Percentiles rank a stretch among this genome's conserved stretches.
These are phyloP conservation scores for zebrafish (Danio rerio) DNA, from an alignment of 2,113 vertebrate species.

Conservation along the genomic window GRCz12tu NC_133182.1:72923501-72924000, in stretches of 20 bases:
- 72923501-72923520: slow-evolving; percentile 4
- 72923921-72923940: slow-evolving; percentile 23
- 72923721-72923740: not conserved
- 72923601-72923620: not conserved
- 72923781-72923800: not conserved
- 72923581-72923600: not conserved
- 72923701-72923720: not conserved
- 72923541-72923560: not conserved
- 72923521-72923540: slow-evolving; percentile 18
- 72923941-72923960: not conserved
- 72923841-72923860: not conserved
- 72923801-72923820: not conserved
- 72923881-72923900: slow-evolving; percentile 14
- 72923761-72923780: not conserved
- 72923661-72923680: not conserved
- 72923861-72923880: not conserved
- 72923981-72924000: not conserved
- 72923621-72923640: not conserved
- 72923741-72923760: not conserved
- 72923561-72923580: not conserved
- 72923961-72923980: not conserved
- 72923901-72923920: not conserved
- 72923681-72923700: not conserved
- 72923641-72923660: not conserved
- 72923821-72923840: not conserved